These are phyloP conservation scores for Sclerodermus sp. DNA, from an alignment of 2,888 invertebrate genomes.

Conservation along the genomic window DNA sequence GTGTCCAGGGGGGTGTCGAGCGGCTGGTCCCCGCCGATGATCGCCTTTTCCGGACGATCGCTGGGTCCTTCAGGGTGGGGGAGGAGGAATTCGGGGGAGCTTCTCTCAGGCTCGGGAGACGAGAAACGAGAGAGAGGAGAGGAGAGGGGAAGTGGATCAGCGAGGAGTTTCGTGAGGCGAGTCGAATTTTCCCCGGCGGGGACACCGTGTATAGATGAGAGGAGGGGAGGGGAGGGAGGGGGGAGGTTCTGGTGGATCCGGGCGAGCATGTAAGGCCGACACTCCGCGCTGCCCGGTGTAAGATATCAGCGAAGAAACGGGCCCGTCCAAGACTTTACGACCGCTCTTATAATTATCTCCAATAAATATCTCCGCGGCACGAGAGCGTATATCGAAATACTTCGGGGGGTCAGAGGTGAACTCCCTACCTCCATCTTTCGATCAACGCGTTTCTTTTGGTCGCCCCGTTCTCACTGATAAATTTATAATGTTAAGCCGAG, in stretches of 20 bases:
- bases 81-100: no score
- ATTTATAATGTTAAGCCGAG: slow-evolving; percentile 47
- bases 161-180: no score
- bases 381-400: slow-evolving; percentile 55
- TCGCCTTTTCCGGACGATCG: no score
- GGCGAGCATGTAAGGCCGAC: slow-evolving; percentile 30
- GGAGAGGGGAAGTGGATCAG: no score
- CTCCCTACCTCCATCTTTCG: slow-evolving; percentile 51
- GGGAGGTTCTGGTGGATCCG: slow-evolving; percentile 6
- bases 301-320: slow-evolving; percentile 53
- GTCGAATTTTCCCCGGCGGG: no score
- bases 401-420: slow-evolving; percentile 50
- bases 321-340: slow-evolving; percentile 54
- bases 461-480: slow-evolving; percentile 47
- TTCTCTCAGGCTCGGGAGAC: no score
- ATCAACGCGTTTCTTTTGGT: slow-evolving; percentile 52
- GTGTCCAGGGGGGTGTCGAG: no score
- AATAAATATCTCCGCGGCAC: slow-evolving; percentile 57
- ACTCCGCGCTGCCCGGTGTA: slow-evolving; percentile 38
- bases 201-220: not conserved
- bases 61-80: no score
- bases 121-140: no score
- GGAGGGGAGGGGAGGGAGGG: slow-evolving; percentile 4
- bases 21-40: no score
- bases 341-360: slow-evolving; percentile 57